phyloP scores from a whole-genome alignment of 2,113 vertebrate species.

The Thalassoma bifasciatum region DNA sequence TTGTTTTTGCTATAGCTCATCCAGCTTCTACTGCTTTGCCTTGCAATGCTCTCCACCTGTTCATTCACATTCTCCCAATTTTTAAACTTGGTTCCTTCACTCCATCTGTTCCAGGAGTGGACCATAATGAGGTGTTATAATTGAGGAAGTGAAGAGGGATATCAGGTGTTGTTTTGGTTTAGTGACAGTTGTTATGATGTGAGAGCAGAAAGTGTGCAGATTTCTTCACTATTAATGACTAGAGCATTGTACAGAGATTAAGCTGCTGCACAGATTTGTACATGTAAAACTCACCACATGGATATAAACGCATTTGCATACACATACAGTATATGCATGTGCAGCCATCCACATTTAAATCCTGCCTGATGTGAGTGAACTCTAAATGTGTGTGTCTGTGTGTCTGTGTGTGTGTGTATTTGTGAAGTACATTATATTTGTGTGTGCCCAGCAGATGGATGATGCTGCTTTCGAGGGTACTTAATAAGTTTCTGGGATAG shows the following conservation, averaged over 20 bases:
- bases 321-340: too few species aligned
- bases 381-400: slow-evolving; percentile 1
- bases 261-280: background rate
- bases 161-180: slow-evolving; percentile 10
- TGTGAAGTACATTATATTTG: background rate
- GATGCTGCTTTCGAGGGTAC: slow-evolving; percentile 42
- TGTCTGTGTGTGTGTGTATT: background rate
- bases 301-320: background rate
- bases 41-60: slow-evolving; percentile 11
- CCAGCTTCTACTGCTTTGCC: slow-evolving; percentile 16
- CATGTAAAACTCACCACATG: slow-evolving; percentile 8
- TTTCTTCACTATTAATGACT: slow-evolving; percentile 28
- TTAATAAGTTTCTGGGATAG: slow-evolving; percentile 52
- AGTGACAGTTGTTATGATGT: slow-evolving; percentile 14
- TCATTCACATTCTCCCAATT: slow-evolving; percentile 6
- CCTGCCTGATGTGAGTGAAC: slow-evolving; percentile 2
- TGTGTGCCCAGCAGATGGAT: slow-evolving; percentile 48
- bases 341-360: background rate
- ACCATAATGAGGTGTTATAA: slow-evolving; percentile 1
- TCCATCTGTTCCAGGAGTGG: background rate
- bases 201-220: background rate
- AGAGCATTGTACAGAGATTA: slow-evolving; percentile 10
- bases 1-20: slow-evolving; percentile 50
- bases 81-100: background rate
- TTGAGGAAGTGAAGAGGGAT: background rate